Evolutionary conservation across 2,113 vertebrate species (phyloP).

Genomic region (Bubo scandiacus): DNA sequence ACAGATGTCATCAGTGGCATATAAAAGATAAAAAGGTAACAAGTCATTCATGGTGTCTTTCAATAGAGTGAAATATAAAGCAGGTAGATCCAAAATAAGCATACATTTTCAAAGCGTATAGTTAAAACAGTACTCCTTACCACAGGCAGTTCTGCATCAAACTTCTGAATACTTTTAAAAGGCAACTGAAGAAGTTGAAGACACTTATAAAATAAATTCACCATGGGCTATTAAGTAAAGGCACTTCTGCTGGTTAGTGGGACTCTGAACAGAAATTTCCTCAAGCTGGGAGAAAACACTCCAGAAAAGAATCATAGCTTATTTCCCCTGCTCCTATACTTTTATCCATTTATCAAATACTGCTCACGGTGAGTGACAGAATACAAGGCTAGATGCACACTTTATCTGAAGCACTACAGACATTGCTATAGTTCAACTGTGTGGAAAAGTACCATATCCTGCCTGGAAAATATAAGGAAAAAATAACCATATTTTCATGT

Average conservation of each 20-base stretch:
- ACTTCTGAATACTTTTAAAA: neutral
- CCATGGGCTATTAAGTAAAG: neutral
- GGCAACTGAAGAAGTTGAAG: neutral
- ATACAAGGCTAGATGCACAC: neutral
- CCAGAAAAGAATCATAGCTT: neutral
- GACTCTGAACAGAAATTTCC: neutral
- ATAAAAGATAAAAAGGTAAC: constrained; percentile 22
- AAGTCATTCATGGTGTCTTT: neutral
- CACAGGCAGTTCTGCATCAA: neutral
- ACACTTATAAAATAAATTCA: neutral
- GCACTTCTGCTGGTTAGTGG: neutral
- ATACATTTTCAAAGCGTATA: neutral
- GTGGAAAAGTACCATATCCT: neutral
- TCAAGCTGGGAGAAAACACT: neutral
- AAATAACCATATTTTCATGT: neutral
- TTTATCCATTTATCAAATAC: neutral
- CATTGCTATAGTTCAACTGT: neutral
- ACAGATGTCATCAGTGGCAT: neutral
- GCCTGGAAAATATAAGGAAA: neutral
- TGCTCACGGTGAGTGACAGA: neutral
- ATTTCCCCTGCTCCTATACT: neutral
- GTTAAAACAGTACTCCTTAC: neutral
- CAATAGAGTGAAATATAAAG: neutral
- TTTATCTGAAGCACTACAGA: neutral
- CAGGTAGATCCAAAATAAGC: neutral